Evolutionary conservation across 2,113 vertebrate genomes (phyloP).

Genomic region (Rhinolophus ferrumequinum): DNA sequence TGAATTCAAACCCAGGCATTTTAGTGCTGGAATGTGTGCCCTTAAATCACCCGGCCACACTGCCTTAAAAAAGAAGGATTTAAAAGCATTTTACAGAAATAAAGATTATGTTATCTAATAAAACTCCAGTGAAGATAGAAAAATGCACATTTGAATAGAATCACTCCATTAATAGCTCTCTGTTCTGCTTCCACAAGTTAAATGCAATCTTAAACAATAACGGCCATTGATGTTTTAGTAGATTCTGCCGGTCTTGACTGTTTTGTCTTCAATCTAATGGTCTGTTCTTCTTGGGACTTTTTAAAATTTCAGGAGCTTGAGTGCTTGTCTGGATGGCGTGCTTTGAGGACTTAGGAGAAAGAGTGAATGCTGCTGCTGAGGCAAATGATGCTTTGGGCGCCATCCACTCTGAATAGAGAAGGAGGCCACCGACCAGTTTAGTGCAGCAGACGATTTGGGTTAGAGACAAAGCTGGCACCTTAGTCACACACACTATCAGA

Average conservation of each 20-base stretch:
- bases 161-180: not conserved
- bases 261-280: not conserved
- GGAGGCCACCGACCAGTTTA: not conserved
- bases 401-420: not conserved
- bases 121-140: not conserved
- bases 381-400: not conserved
- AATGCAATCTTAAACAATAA: not conserved
- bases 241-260: not conserved
- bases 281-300: not conserved
- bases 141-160: not conserved
- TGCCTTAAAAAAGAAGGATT: not conserved
- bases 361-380: not conserved
- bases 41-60: not conserved
- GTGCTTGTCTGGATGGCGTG: not conserved
- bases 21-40: not conserved
- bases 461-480: not conserved
- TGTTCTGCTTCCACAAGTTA: not conserved
- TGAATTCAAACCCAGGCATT: not conserved
- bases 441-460: not conserved
- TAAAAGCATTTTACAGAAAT: not conserved
- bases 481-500: not conserved
- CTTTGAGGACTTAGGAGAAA: not conserved
- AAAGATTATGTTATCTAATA: not conserved
- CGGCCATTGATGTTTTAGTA: not conserved
- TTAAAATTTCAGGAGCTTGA: not conserved